Percentiles rank a stretch among this genome's conserved stretches.
These are phyloP conservation scores for Adineta ricciae DNA, from an alignment of 2,888 invertebrate genomes.

Conservation along the genomic window DNA sequence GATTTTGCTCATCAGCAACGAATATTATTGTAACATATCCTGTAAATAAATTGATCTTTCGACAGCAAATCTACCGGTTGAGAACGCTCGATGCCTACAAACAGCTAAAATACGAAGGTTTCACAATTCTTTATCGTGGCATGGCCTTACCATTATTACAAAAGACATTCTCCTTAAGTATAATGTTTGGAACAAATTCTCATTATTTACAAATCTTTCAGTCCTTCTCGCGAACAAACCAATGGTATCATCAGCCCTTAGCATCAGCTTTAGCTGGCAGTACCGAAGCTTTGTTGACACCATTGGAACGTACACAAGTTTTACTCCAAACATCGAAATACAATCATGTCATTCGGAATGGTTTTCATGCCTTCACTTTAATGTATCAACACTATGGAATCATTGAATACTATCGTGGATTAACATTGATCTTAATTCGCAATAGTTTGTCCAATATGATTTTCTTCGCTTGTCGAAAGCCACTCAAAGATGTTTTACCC, in stretches of 20 bases:
- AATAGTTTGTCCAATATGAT: slow-evolving; percentile 86
- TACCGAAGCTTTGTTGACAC: slow-evolving; percentile 69
- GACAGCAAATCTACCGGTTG: slow-evolving; percentile 64
- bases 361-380: slow-evolving; percentile 65
- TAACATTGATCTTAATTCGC: slow-evolving; percentile 72
- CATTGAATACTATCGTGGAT: slow-evolving; percentile 78
- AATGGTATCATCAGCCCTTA: slow-evolving; percentile 38
- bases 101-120: slow-evolving; percentile 73
- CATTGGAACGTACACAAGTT: slow-evolving; percentile 89
- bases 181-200: slow-evolving; percentile 89
- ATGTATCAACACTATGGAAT: slow-evolving; percentile 61
- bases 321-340: slow-evolving; percentile 61
- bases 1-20: slow-evolving; percentile 83
- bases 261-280: slow-evolving; percentile 62
- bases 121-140: slow-evolving; percentile 73
- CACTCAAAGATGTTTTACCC: slow-evolving; percentile 47
- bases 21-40: slow-evolving; percentile 87
- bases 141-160: slow-evolving; percentile 83
- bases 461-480: slow-evolving; percentile 80
- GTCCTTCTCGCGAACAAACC: slow-evolving; percentile 36
- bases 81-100: slow-evolving; percentile 39
- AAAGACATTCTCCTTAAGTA: slow-evolving; percentile 76
- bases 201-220: slow-evolving; percentile 42
- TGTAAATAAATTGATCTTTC: slow-evolving; percentile 86
- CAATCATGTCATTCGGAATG: slow-evolving; percentile 72